Evolutionary conservation across 2,888 invertebrate genomes (phyloP), one percentile per base, ranked within the genome.

Genomic region (Villa cingulata): DNA sequence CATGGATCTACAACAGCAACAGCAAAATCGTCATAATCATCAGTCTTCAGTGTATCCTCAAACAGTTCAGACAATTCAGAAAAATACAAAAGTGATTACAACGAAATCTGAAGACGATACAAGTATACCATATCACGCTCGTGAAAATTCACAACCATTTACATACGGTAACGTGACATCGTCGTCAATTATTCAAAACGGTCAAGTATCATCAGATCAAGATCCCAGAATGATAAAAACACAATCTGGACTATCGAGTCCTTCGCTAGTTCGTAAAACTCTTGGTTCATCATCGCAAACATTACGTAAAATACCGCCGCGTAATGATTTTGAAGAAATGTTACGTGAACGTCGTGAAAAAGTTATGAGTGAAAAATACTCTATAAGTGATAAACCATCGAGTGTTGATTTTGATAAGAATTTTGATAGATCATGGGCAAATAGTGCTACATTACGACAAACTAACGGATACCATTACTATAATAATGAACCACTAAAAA

Each of bases 81-180:
- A n/a, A n/a, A 23, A 41, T 16, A 38, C 14, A 29, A 34, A 40
- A 16, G 12, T 19, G 10, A 43, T 27, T 37, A 40, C 40, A 15
- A 29, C 17, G 18, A 50, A 49, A 34, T 56, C 56, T 34, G 56
- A 57, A 53, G 58, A 60, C 55, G 73, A 74, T 55, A 74, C 74
- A 54, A 77, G 80, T 66, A 87, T 88, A 66, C 90, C 91, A 58
- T 91, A 91, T 72, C 90, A 91, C 81, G 89, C 90, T 62, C 77
- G 90, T 61, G 81, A 86, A 58, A 86, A 89, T 70, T 86, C 86
- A 59, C 80, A 86, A 59, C 91, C 91, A 53, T 90, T 90, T 72
- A 86, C 86, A 49, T 91, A 91, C 78, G 87, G 87, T 48, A 81
- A 77, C 52, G 77, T 80, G 51, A 69, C 66, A 37, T 49, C 53